Evolutionary conservation across 2,797 vertebrate genomes (phyloP).

Genomic region (Morus bassanus): DNA sequence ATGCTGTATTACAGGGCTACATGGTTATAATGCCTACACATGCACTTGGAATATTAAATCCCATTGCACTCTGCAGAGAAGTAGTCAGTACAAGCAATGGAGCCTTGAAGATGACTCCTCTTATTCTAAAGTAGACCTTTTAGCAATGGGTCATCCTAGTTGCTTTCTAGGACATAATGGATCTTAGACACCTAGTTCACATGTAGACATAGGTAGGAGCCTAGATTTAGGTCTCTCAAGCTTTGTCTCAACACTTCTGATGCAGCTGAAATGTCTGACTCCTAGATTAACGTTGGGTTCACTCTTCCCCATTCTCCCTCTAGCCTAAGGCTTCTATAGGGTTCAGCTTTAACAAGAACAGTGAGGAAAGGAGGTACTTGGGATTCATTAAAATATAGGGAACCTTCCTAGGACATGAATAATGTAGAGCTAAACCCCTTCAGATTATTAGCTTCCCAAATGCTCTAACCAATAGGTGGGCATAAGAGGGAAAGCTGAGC

Average conservation of each 20-base stretch:
- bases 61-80: background rate
- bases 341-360: background rate
- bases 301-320: background rate
- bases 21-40: background rate
- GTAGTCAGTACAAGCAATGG: background rate
- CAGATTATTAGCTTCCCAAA: background rate
- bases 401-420: background rate
- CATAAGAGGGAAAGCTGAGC: background rate
- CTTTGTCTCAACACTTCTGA: background rate
- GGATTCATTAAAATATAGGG: background rate
- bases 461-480: background rate
- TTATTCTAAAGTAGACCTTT: background rate
- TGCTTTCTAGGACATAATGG: background rate
- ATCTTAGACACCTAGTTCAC: background rate
- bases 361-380: background rate
- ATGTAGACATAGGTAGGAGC: background rate
- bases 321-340: background rate
- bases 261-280: background rate
- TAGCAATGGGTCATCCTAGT: background rate
- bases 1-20: background rate
- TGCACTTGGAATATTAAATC: background rate
- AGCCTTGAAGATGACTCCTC: background rate
- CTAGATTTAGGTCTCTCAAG: background rate
- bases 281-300: background rate
- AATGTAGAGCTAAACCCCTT: background rate